A percentile compares a stretch with the other conserved stretches of the same genome.
phyloP scores from a whole-genome alignment of 2,888 invertebrate species.

The Pammene fasciana region DNA sequence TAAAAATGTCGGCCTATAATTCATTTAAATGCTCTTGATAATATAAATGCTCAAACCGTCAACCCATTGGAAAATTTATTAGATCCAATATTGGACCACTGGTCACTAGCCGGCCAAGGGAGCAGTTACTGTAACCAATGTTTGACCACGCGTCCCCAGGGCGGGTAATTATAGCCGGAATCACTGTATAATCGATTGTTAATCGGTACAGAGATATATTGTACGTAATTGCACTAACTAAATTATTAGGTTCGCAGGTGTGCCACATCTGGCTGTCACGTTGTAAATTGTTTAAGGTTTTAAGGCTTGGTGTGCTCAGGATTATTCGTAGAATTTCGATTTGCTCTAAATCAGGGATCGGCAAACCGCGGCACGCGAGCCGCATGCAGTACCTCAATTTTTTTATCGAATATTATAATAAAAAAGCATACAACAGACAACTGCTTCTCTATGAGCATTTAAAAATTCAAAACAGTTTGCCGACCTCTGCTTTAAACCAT shows the following conservation, averaged over 20 bases:
- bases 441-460: too few relatives aligned
- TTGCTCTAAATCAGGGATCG: too few relatives aligned
- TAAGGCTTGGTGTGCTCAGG: neutral
- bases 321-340: too few relatives aligned
- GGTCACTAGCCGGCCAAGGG: conserved; percentile 8
- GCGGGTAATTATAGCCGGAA: neutral
- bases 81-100: neutral
- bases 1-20: too few relatives aligned
- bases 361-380: too few relatives aligned
- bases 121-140: conserved; percentile 12
- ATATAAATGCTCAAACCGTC: neutral
- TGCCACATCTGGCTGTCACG: neutral
- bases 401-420: too few relatives aligned
- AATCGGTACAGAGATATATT: conserved; percentile 9
- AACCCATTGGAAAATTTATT: conserved; percentile 1
- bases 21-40: neutral
- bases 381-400: too few relatives aligned
- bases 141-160: conserved; percentile 14
- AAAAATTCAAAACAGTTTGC: too few relatives aligned
- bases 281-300: conserved; percentile 3
- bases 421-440: too few relatives aligned
- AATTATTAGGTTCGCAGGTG: neutral
- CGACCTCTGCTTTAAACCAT: too few relatives aligned
- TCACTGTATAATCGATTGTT: conserved; percentile 18
- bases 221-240: conserved; percentile 5